Base-by-base conservation (phyloP, 2,888 invertebrate genomes). In the Cremastinae sp. region DNA sequence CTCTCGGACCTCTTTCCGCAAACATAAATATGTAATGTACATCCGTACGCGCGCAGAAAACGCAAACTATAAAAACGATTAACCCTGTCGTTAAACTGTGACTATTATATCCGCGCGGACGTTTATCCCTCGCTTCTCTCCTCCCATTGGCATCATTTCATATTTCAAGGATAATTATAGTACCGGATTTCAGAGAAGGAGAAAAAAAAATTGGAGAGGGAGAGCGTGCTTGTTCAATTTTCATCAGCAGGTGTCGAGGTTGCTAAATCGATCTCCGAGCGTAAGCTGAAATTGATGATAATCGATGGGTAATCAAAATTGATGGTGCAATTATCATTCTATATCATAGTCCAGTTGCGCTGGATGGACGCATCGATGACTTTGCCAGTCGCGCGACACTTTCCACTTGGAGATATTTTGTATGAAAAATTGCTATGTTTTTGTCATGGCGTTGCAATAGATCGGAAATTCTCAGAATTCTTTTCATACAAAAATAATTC, bases 321-420 rank as follows among this genome's bases (percentile, higher is more conserved):
- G 56, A 76, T 76, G 58, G 73, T 20, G 47, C 76, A 76, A 76
- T 76, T 76, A 76, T 76, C 59, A 73, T 76, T 73, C 64, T 51
- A 69, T 71, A 45, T 38, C 45, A 34, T 43, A 34, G 20, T 41
- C 34, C 43, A 28, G 51, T 8, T 9, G 10, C 9, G 18, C 36
- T n/a, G 41, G 53, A 28, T 47, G n/a, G n/a, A n/a, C n/a, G n/a
- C n/a, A 47, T 61, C 41, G 12, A 12, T 14, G 9, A 12, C 36
- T 34, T 16, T 62, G 49, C 18, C 16, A 9, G 4, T 5, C 34
- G 20, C 16, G n/a, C 38, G 28, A 28, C 28, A 28, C 28, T 3
- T 28, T 28, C 28, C 28, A 28, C 5, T 28, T 28, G 2, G 28
- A 3, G 28, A 28, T n/a, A n/a, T n/a, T n/a, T n/a, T n/a, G n/a